Evolutionary conservation across 2,797 vertebrate genomes (phyloP).

Genomic region (Siniperca obscura): DNA sequence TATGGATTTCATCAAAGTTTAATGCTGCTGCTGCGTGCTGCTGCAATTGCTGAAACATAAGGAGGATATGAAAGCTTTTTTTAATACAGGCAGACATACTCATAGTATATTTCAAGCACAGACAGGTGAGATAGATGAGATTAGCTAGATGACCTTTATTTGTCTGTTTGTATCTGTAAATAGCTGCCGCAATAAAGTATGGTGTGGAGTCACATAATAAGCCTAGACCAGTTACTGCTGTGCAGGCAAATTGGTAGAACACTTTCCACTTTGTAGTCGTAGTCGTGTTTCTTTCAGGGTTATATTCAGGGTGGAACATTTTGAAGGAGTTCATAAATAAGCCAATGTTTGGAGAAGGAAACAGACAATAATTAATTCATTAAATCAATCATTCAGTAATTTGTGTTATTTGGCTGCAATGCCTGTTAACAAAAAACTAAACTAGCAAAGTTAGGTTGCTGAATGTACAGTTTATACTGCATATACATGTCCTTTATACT

Average conservation of each 20-base stretch:
- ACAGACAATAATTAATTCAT: constrained; percentile 27
- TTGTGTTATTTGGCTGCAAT: constrained; percentile 8
- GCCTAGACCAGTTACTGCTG: constrained; percentile 41
- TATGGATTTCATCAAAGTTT: constrained; percentile 52
- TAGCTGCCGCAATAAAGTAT: constrained; percentile 15
- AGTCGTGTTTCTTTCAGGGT: constrained; percentile 20
- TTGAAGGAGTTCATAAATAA: constrained; percentile 41
- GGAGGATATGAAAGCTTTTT: not conserved
- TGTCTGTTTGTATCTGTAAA: constrained; percentile 36
- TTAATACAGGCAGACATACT: not conserved
- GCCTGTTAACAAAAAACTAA: not conserved
- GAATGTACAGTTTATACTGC: not conserved
- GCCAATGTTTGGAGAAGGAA: constrained; percentile 4
- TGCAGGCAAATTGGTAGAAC: constrained; percentile 20
- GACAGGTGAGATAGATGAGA: not conserved
- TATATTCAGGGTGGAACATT: constrained; percentile 16
- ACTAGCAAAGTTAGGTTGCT: not conserved
- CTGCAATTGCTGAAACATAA: constrained; percentile 12
- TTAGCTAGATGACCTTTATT: constrained; percentile 10
- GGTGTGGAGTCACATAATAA: constrained; percentile 26
- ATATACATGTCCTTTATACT: not conserved
- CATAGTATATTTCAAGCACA: not conserved
- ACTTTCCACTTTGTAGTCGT: constrained; percentile 5
- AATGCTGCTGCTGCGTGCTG: constrained; percentile 36
- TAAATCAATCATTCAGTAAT: constrained; percentile 23